Base-by-base conservation (phyloP, 2,797 vertebrate genomes). In the Cynodonichthys magdalenae region DNA sequence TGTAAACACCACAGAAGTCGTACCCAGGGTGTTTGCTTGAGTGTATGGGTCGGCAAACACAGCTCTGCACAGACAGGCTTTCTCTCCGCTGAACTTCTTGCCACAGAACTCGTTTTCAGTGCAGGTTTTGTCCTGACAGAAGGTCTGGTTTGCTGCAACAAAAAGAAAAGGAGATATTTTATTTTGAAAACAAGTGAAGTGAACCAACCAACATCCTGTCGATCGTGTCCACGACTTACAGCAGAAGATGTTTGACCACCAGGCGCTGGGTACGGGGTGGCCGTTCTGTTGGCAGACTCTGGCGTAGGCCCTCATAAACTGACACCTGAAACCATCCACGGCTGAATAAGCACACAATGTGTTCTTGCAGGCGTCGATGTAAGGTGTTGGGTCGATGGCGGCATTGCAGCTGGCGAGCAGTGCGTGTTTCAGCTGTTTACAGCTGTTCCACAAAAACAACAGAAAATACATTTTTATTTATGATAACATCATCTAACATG, bases 101-200 rank as follows among this genome's bases (percentile, higher is more conserved):
- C 73, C 75, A 48, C 83, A 85, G 66, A 84, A 85, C 69, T 87
- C 81, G 3, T 85, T 69, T 31, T 56, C 42, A 18, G 74, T 81
- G 69, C 86, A 84, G 52, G 44, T 50, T 27, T 3, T 62, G 50
- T 80, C 53, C 44, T 41, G 60, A 41, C 83, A 85, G 20, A 45
- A 31, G n/a, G 36, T 44, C 44, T 15, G 15, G 14, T 34, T 31
- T 9, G 19, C 6, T 9, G 29, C 28, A 47, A 29, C 29, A 39
- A n/a, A 27, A 6, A 7, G 20, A 24, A 36, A 63, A 12, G 20
- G 6, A 7, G 1, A 14, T 14, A 51, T 46, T 1, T 63, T 3
- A 46, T 46, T 28, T 24, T 18, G 46, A 24, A 27, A 39, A 11
- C 11, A 11, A 9, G 17, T 49, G 10, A 10, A 9, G 34, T 9